Evolutionary conservation across 2,113 vertebrate genomes (phyloP).

Genomic region (Crotophaga sulcirostris): DNA sequence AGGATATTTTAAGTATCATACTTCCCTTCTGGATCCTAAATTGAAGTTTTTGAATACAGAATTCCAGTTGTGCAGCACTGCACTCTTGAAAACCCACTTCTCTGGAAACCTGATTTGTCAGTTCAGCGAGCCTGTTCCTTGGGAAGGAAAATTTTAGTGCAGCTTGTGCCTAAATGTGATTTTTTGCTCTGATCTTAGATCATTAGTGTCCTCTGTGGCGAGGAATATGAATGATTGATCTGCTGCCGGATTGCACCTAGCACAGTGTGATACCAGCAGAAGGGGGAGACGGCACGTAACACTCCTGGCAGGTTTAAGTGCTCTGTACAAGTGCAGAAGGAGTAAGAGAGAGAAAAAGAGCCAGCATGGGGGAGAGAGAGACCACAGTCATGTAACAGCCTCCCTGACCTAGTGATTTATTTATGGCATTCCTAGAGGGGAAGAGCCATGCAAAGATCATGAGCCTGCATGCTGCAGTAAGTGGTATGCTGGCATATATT

Average conservation of each 20-base stretch:
- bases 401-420: conserved; percentile 56
- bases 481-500: background rate
- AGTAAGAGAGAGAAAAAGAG: background rate
- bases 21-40: background rate
- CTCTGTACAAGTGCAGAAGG: background rate
- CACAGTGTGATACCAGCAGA: background rate
- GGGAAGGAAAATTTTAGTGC: background rate
- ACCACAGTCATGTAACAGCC: conserved; percentile 14
- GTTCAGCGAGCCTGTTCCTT: background rate
- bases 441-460: conserved; percentile 27
- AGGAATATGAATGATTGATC: background rate
- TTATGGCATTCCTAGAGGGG: conserved; percentile 57
- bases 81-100: accelerated
- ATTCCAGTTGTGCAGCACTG: background rate
- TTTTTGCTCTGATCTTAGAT: background rate
- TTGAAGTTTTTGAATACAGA: background rate
- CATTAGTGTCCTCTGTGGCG: background rate
- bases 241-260: background rate
- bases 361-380: background rate
- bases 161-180: background rate
- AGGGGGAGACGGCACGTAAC: background rate
- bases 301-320: background rate
- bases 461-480: conserved; percentile 3
- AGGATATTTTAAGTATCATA: background rate
- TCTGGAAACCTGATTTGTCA: background rate